Base-by-base conservation (phyloP, 2,888 invertebrate species). In the Cosmopolites sordidus region DNA sequence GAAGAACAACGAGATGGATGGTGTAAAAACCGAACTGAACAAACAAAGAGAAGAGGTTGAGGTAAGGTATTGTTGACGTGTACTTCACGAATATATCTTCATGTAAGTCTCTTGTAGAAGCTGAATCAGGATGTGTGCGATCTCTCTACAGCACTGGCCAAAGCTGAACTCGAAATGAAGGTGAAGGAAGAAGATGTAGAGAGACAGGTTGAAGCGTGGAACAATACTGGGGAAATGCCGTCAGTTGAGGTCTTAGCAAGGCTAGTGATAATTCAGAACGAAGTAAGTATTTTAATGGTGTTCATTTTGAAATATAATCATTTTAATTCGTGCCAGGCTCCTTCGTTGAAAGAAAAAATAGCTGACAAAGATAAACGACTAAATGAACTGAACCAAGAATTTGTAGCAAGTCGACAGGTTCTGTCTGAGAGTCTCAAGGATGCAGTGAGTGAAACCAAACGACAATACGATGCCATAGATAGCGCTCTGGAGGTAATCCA, bases 381-480 rank as follows among this genome's bases (percentile, higher is more conserved):
- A 47, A 66, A 64, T 14, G 76, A 77, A 62, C 57, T 76, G 30
- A 70, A 69, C 12, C 71, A 73, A 56, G 76, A 76, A 63, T 73
- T 69, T 58, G 60, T 69, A 39, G 67, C 69, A 2, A 73, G 71
- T 55, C 69, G 72, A 52, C 73, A 75, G 58, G 68, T 76, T n/a
- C 65, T 77, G 55, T 69, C 74, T 4, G 75, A 75, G 55, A 76
- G 73, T 58, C 70, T 76, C 62, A 74, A 75, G 56, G 73, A 75
- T 58, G 76, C 77, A 16, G 69, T 77, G 43, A 67, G 64, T 16
- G 82, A 83, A 69, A 79, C 82, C 0, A 79, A 80, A 41, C 76
- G 79, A 64, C 79, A 84, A 57, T 84, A 84, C 70, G 79, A 79
- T 63, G 81, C 83, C 37, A 78, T 85, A 49, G 82, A 81, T 68